Conservation (phyloP, 2,113 vertebrate species). For the Notechis scutatus region DNA sequence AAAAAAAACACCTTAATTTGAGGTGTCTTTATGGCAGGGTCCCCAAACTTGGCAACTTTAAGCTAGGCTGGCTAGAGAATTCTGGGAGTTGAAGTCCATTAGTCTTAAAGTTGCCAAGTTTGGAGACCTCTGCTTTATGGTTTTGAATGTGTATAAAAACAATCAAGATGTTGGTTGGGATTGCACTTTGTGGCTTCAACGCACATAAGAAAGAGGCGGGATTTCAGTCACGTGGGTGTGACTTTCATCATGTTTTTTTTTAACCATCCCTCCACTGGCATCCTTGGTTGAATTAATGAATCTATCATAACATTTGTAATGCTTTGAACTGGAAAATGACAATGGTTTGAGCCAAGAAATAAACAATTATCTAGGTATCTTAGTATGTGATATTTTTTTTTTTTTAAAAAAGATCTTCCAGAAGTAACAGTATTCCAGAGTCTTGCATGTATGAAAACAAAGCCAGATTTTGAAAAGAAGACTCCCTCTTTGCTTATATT, state of each 20-base stretch:
- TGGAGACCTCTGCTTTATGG: too few relatives aligned
- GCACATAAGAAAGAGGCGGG: background rate
- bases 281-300: background rate
- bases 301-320: background rate
- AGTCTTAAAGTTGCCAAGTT: too few relatives aligned
- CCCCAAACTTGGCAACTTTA: too few relatives aligned
- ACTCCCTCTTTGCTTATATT: conserved; percentile 1
- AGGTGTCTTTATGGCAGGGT: background rate
- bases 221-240: background rate
- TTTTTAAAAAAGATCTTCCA: background rate
- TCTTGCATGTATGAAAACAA: conserved; percentile 1
- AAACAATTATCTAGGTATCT: background rate
- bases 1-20: background rate
- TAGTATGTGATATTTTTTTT: background rate
- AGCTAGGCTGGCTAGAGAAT: too few relatives aligned
- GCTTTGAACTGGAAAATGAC: conserved; percentile 4
- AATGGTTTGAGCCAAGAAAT: background rate
- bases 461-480: conserved; percentile 11
- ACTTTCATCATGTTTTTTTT: background rate
- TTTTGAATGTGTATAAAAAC: background rate
- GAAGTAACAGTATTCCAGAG: conserved; percentile 7
- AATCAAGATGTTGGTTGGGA: background rate
- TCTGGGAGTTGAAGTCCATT: too few relatives aligned
- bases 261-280: background rate
- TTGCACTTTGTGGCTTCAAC: background rate